Evolutionary conservation across 2,888 invertebrate species (phyloP).

Genomic region (Apamea sordens): DNA sequence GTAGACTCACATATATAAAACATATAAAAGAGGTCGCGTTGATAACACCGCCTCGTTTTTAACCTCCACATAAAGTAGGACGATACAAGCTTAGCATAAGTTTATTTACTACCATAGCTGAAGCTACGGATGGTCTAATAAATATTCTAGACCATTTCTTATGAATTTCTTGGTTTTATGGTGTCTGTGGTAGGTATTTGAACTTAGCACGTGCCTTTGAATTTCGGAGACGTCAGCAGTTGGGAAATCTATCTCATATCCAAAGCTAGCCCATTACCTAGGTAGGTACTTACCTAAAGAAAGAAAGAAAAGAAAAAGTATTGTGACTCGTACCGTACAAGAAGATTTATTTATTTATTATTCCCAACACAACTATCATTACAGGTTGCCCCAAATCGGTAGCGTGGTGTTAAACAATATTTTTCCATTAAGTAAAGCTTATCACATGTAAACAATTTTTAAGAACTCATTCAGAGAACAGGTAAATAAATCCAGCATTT

Average conservation of each 20-base stretch:
- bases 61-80: conserved; percentile 31
- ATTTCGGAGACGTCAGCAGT: not conserved
- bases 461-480: too few species aligned
- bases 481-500: too few species aligned
- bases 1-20: conserved; percentile 21
- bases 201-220: not conserved
- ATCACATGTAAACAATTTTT: too few species aligned
- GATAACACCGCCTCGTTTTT: conserved; percentile 35
- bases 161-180: conserved; percentile 12
- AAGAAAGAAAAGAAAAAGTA: too few species aligned
- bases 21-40: conserved; percentile 38
- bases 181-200: not conserved
- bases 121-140: conserved; percentile 18
- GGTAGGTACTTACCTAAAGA: not conserved
- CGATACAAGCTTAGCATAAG: conserved; percentile 44
- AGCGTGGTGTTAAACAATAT: too few species aligned
- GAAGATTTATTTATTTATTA: too few species aligned
- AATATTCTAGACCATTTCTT: conserved; percentile 26
- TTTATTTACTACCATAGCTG: conserved; percentile 38
- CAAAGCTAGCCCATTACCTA: not conserved
- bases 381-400: too few species aligned
- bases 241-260: not conserved
- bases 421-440: too few species aligned
- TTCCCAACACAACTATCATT: too few species aligned
- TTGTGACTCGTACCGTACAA: too few species aligned